Evolutionary conservation across 2,797 vertebrate genomes (phyloP).

Genomic region (Phataginus tricuspis): DNA sequence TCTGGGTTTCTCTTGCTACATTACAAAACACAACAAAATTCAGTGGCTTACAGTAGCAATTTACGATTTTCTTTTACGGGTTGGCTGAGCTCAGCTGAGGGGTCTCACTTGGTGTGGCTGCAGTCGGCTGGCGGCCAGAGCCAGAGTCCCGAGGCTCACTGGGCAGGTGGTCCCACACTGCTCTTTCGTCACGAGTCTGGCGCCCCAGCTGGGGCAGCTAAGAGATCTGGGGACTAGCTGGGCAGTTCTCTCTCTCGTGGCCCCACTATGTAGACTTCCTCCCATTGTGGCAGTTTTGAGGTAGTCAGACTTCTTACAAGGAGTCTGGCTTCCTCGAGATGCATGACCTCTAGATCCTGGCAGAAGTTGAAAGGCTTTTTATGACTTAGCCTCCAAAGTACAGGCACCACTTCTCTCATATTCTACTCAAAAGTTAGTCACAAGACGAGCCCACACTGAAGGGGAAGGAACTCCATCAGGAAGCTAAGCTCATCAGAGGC

Average conservation of each 20-base stretch:
- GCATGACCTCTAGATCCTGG: background rate
- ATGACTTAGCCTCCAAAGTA: background rate
- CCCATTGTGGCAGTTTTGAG: fast-evolving
- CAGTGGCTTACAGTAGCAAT: background rate
- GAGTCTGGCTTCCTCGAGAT: background rate
- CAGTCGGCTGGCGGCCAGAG: background rate
- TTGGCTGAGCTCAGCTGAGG: background rate
- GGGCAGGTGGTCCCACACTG: background rate
- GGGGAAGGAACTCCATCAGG: background rate
- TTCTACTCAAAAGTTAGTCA: background rate
- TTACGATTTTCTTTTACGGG: background rate
- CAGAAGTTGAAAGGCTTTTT: background rate
- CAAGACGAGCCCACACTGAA: background rate
- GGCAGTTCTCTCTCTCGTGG: background rate
- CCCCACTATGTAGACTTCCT: background rate
- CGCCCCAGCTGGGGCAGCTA: too few relatives aligned
- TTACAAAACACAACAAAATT: background rate
- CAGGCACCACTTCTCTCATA: background rate
- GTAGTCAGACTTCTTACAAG: background rate
- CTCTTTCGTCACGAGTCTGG: background rate
- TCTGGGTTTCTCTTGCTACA: background rate
- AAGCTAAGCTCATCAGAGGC: background rate
- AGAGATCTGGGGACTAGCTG: background rate
- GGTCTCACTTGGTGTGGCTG: background rate
- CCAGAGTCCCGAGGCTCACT: background rate